Conservation (phyloP, 1,140 invertebrate species). For the Drosophila nikananu region DNA sequence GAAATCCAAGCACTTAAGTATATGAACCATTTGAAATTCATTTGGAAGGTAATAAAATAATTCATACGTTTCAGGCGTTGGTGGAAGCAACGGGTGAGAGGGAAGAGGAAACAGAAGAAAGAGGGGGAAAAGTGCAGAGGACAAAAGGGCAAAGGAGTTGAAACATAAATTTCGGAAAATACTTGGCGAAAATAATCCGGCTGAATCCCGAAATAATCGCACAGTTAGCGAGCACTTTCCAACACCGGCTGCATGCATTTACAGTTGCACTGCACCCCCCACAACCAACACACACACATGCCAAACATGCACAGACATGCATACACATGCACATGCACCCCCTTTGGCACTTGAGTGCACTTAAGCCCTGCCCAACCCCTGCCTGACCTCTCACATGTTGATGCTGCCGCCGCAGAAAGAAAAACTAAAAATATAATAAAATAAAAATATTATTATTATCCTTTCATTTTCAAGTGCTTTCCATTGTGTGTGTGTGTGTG, state of each 20-base stretch:
- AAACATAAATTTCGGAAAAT: slow-evolving; percentile 43
- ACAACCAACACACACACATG: not conserved
- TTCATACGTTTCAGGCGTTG: slow-evolving; percentile 29
- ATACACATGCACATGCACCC: no score
- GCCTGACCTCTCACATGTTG: slow-evolving; percentile 24
- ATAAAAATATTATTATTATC: slow-evolving; percentile 65
- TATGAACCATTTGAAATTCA: slow-evolving; percentile 41
- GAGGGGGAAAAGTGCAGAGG: slow-evolving; percentile 1
- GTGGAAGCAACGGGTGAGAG: not conserved
- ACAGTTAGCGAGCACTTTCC: slow-evolving; percentile 46
- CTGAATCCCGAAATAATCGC: slow-evolving; percentile 47
- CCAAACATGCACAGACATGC: not conserved
- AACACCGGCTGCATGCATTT: slow-evolving; percentile 29
- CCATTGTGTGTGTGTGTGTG: slow-evolving; percentile 40
- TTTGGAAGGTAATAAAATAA: slow-evolving; percentile 40
- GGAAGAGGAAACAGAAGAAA: not conserved
- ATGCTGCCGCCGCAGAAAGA: slow-evolving; percentile 18
- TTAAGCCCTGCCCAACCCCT: slow-evolving; percentile 21
- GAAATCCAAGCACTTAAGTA: slow-evolving; percentile 25
- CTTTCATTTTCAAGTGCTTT: slow-evolving; percentile 66
- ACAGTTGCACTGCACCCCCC: not conserved
- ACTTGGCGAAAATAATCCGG: slow-evolving; percentile 51
- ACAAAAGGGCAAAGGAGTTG: slow-evolving; percentile 10
- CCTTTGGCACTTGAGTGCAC: slow-evolving; percentile 35
- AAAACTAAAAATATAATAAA: slow-evolving; percentile 47